phyloP scores from a whole-genome alignment of 2,888 invertebrate genomes.

The Ectemnius lituratus region DNA sequence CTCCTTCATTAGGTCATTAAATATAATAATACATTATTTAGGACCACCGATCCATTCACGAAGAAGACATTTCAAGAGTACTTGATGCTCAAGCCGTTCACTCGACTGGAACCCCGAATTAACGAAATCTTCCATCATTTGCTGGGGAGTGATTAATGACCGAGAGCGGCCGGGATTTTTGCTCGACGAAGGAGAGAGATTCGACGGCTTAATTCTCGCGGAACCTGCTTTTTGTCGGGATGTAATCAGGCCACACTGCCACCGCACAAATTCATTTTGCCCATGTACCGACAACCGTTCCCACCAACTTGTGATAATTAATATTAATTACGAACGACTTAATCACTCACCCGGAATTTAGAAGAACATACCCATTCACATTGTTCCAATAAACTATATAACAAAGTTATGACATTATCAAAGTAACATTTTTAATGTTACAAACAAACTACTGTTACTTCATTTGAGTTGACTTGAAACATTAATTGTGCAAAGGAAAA shows the following conservation, averaged over 20 bases:
- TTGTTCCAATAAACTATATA: no score
- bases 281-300: no score
- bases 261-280: no score
- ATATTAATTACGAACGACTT: no score
- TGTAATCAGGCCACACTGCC: not conserved
- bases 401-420: no score
- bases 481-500: no score
- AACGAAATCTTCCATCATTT: conserved; percentile 8
- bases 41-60: not conserved
- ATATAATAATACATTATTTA: not conserved
- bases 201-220: conserved; percentile 36
- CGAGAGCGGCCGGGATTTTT: conserved; percentile 19
- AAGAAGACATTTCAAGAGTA: not conserved
- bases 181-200: conserved; percentile 20
- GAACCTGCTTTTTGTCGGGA: conserved; percentile 17
- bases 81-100: not conserved
- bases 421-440: no score
- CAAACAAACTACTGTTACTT: no score
- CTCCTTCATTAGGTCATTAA: not conserved
- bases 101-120: not conserved
- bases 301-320: no score
- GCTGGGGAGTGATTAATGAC: conserved; percentile 33
- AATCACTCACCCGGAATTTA: no score
- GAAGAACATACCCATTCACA: no score
- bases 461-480: no score